Conservation (phyloP, 2,113 vertebrate genomes). For the Penelope pileata region DNA sequence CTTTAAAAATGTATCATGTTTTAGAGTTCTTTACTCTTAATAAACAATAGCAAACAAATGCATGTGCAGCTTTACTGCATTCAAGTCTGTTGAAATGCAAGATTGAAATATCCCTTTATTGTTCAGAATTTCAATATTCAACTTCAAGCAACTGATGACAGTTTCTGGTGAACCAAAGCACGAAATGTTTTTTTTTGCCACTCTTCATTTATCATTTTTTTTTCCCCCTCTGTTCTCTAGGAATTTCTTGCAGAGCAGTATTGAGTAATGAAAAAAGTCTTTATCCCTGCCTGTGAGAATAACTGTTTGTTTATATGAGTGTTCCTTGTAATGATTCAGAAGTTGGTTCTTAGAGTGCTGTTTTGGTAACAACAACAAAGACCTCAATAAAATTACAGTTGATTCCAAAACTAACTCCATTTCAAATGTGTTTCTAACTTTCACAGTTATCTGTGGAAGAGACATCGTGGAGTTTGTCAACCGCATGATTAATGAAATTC, state of each 20-base stretch:
- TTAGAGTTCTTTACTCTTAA: background rate
- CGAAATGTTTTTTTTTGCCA: background rate
- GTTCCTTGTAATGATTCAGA: background rate
- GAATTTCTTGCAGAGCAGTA: background rate
- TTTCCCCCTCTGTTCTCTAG: background rate
- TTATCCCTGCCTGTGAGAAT: background rate
- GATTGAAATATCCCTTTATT: background rate
- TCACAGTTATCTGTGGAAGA: background rate
- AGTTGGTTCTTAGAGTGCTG: background rate
- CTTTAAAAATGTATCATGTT: background rate
- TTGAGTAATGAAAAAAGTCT: background rate
- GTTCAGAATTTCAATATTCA: background rate
- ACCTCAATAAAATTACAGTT: background rate
- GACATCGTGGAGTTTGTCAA: background rate
- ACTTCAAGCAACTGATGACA: background rate
- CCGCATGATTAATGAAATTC: background rate
- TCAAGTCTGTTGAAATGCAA: background rate
- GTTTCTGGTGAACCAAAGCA: background rate
- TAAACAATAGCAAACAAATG: background rate
- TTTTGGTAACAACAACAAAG: background rate
- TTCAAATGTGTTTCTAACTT: background rate
- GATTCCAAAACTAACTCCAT: background rate
- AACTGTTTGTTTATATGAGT: background rate
- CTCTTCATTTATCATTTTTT: background rate
- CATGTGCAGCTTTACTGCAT: background rate